These are phyloP conservation scores for Leucoptera coffeella DNA, from an alignment of 2,888 invertebrate species.

Conservation along the genomic window DNA sequence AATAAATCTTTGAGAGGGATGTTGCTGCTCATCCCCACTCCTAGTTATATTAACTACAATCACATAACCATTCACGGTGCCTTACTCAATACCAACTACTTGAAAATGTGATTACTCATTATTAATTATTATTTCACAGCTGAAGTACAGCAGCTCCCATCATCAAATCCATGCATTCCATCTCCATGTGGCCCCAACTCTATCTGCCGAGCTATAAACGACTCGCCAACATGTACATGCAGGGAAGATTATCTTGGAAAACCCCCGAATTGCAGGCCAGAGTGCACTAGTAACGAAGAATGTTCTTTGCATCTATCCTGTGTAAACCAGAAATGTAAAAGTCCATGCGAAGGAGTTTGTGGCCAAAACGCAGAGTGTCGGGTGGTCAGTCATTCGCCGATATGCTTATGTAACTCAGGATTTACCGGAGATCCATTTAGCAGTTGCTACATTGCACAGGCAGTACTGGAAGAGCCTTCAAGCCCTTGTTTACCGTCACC, in stretches of 20 bases:
- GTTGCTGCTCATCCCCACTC: no score
- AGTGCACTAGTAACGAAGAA: conserved; percentile 73
- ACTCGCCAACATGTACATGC: conserved; percentile 71
- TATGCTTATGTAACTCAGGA: conserved; percentile 63
- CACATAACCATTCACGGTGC: no score
- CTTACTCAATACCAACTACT: no score
- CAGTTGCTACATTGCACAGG: conserved; percentile 43
- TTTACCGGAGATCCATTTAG: conserved; percentile 73
- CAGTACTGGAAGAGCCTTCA: conserved; percentile 21
- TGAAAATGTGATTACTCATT: not conserved
- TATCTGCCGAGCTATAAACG: conserved; percentile 62
- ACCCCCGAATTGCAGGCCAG: conserved; percentile 72
- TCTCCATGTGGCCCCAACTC: conserved; percentile 77
- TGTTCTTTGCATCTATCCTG: conserved; percentile 65
- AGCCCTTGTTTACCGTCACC: conserved; percentile 59
- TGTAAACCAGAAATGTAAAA: conserved; percentile 68
- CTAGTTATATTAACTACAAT: no score
- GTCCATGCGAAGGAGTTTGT: conserved; percentile 69
- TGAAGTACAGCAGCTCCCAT: conserved; percentile 36
- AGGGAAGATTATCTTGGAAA: conserved; percentile 60
- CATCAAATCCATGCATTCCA: conserved; percentile 69
- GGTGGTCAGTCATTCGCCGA: conserved; percentile 71
- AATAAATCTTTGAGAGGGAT: no score
- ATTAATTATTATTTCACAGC: conserved; percentile 20
- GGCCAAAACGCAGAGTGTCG: conserved; percentile 68